Evolutionary conservation across 1,140 invertebrate genomes (phyloP).

Genomic region (Temnothorax nylanderi): DNA sequence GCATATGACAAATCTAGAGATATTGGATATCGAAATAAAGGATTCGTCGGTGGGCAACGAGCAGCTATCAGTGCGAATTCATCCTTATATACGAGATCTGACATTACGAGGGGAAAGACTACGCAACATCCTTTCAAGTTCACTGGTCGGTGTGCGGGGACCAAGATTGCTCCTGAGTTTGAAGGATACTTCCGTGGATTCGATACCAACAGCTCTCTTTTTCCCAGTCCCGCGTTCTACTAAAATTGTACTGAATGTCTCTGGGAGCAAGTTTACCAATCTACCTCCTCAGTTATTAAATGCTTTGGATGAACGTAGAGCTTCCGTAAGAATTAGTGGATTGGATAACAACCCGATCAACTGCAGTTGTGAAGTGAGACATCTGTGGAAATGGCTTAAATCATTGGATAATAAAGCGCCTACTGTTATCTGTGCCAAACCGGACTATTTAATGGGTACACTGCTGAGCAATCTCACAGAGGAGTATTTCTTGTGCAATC

Average conservation of each 20-base stretch:
- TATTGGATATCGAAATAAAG: constrained; percentile 94
- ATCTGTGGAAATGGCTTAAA: constrained; percentile 92
- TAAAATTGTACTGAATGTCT: constrained; percentile 91
- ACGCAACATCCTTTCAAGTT: constrained; percentile 92
- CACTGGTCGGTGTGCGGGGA: constrained; percentile 92
- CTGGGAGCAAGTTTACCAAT: constrained; percentile 91
- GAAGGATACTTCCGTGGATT: constrained; percentile 92
- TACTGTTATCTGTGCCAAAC: constrained; percentile 81
- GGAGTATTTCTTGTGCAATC: constrained; percentile 92
- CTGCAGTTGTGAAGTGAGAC: constrained; percentile 94
- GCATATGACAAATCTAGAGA: constrained; percentile 89
- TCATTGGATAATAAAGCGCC: constrained; percentile 83
- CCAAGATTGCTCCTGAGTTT: constrained; percentile 90
- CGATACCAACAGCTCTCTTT: constrained; percentile 92
- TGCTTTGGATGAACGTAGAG: constrained; percentile 92
- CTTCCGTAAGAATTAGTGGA: constrained; percentile 90
- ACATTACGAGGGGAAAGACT: constrained; percentile 91
- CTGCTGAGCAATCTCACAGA: constrained; percentile 92
- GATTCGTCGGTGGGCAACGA: constrained; percentile 93
- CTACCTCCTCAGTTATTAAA: constrained; percentile 91
- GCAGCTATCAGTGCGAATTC: constrained; percentile 91
- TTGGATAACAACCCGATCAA: constrained; percentile 92
- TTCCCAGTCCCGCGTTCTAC: constrained; percentile 96
- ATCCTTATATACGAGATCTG: constrained; percentile 91
- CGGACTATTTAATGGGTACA: constrained; percentile 91